Evolutionary conservation across 2,888 invertebrate genomes (phyloP).

Genomic region (Microctonus aethiopoides): DNA sequence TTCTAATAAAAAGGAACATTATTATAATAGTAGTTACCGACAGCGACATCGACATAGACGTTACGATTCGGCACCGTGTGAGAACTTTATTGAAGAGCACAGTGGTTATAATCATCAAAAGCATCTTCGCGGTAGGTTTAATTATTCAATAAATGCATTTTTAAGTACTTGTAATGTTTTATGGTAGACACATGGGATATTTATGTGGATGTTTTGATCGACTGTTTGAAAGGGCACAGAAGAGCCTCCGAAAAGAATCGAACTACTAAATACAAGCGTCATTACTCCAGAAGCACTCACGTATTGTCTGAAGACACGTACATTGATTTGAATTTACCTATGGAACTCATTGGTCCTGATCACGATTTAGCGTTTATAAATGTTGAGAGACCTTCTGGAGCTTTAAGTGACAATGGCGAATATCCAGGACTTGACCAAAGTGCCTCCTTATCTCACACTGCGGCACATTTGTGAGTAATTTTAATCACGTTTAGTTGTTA

Average conservation of each 20-base stretch:
- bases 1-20: conserved; percentile 48
- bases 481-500: no score
- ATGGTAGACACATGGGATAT: background rate
- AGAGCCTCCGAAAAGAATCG: conserved; percentile 58
- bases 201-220: conserved; percentile 6
- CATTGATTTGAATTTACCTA: conserved; percentile 53
- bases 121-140: conserved; percentile 47
- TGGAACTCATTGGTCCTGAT: conserved; percentile 61
- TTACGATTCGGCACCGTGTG: conserved; percentile 62
- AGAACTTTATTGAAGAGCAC: conserved; percentile 52
- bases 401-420: conserved; percentile 55
- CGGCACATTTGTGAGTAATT: conserved; percentile 61
- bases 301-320: conserved; percentile 51
- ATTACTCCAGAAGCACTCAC: conserved; percentile 57
- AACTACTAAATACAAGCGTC: conserved; percentile 55
- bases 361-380: conserved; percentile 59
- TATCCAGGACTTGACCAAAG: conserved; percentile 62
- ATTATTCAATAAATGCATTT: background rate
- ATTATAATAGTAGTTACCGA: conserved; percentile 41
- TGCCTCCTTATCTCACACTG: conserved; percentile 62
- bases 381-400: conserved; percentile 56
- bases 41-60: conserved; percentile 53
- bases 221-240: conserved; percentile 51
- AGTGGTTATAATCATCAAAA: conserved; percentile 41
- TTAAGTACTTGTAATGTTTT: no score